Evolutionary conservation across 2,113 vertebrate species (phyloP).

Genomic region (Sarotherodon lohbergeri): DNA sequence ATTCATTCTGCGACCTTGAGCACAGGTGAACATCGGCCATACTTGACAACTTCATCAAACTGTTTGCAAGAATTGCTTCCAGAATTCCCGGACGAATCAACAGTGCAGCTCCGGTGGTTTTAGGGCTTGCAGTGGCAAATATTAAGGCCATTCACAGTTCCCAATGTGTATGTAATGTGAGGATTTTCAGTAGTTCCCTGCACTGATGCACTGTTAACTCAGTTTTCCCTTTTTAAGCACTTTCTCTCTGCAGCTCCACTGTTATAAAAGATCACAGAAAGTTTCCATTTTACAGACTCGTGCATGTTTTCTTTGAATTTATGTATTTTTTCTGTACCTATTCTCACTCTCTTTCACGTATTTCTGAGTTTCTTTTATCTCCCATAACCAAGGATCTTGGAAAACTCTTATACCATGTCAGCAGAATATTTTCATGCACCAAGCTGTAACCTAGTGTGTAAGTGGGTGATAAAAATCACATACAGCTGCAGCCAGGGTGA

Average conservation of each 20-base stretch:
- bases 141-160: neutral
- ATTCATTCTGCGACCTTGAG: neutral
- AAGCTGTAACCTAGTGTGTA: slow-evolving; percentile 1
- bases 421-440: neutral
- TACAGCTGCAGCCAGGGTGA: neutral
- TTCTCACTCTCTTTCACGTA: neutral
- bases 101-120: neutral
- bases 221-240: neutral
- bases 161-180: neutral
- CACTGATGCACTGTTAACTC: neutral
- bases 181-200: neutral
- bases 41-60: neutral
- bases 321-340: neutral
- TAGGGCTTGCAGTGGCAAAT: neutral
- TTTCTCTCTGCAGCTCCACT: neutral
- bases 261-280: neutral
- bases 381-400: neutral
- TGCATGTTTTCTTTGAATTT: neutral
- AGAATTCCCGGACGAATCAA: neutral
- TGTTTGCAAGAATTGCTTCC: neutral
- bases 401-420: neutral
- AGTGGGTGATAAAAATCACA: slow-evolving; percentile 27
- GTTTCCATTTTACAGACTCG: neutral
- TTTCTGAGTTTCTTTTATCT: neutral
- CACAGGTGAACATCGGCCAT: neutral